Percentiles rank a stretch among this genome's conserved stretches.
These are phyloP conservation scores for Oceanodroma leucorhoa DNA, from an alignment of 2,797 vertebrate genomes.

Conservation along the genomic window DNA sequence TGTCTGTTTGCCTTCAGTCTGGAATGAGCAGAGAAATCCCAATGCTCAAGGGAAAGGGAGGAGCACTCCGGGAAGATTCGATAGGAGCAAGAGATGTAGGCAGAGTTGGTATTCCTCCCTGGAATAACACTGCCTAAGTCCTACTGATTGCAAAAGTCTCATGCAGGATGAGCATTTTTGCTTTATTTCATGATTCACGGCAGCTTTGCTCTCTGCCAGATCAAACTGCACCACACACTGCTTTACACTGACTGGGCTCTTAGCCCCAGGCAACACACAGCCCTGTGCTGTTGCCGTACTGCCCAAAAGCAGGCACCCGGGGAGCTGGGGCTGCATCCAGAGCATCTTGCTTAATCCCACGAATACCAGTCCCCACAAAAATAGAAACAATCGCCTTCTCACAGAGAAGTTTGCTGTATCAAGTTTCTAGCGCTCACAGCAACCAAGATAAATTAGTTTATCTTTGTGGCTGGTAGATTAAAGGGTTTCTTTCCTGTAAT, in stretches of 20 bases:
- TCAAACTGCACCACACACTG: neutral
- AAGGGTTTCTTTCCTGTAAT: neutral
- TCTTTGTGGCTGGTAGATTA: neutral
- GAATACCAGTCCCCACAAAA: slow-evolving; percentile 2
- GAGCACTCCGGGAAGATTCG: neutral
- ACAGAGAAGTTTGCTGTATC: neutral
- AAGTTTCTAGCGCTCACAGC: neutral
- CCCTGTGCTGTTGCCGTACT: neutral
- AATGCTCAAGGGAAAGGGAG: neutral
- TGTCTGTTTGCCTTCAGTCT: neutral
- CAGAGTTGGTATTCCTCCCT: neutral
- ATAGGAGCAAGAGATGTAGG: neutral
- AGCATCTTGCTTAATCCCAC: slow-evolving; percentile 18
- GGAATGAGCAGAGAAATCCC: neutral
- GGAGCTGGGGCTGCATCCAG: neutral
- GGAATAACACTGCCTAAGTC: neutral
- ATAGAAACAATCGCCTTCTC: slow-evolving; percentile 51
- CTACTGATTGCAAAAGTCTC: neutral
- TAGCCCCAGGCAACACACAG: neutral
- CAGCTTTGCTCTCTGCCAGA: neutral
- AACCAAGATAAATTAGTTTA: neutral
- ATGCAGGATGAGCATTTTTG: neutral
- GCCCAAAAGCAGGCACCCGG: neutral
- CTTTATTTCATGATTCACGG: neutral
- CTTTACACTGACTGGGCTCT: neutral